Conservation (phyloP, 2,797 vertebrate genomes). For the Malacoraja senta region DNA sequence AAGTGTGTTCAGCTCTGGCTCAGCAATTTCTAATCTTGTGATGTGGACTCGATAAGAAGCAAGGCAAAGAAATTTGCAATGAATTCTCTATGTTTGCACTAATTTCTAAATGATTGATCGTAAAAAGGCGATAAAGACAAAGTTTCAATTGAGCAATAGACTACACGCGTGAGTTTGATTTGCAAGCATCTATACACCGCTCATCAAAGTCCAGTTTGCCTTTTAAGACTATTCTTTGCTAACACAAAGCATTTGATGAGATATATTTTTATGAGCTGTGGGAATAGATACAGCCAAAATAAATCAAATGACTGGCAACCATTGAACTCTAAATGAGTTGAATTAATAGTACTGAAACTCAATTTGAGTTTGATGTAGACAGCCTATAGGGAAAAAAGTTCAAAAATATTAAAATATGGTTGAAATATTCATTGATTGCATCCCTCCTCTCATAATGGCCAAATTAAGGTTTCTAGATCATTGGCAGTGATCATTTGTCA, state of each 20-base stretch:
- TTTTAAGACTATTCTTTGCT: background rate
- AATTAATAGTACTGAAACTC: background rate
- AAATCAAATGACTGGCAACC: background rate
- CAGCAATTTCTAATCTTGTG: too few relatives aligned
- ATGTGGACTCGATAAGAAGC: too few relatives aligned
- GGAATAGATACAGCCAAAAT: background rate
- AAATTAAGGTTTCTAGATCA: background rate
- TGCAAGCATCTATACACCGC: background rate
- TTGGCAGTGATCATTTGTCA: conserved; percentile 1
- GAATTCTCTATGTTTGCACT: background rate
- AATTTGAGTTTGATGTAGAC: background rate
- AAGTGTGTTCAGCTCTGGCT: too few relatives aligned
- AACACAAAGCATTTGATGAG: background rate
- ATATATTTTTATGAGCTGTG: background rate
- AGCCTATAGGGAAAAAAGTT: background rate
- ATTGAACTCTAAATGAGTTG: background rate
- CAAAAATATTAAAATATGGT: background rate
- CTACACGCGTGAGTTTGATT: background rate
- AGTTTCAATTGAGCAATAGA: background rate
- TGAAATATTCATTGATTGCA: background rate
- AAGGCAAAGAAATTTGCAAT: background rate
- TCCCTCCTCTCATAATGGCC: background rate
- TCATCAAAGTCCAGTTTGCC: background rate
- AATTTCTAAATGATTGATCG: background rate
- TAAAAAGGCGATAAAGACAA: background rate